Evolutionary conservation across 2,113 vertebrate genomes (phyloP), one percentile per base, ranked within the genome.

Genomic region (Pteronura brasiliensis): DNA sequence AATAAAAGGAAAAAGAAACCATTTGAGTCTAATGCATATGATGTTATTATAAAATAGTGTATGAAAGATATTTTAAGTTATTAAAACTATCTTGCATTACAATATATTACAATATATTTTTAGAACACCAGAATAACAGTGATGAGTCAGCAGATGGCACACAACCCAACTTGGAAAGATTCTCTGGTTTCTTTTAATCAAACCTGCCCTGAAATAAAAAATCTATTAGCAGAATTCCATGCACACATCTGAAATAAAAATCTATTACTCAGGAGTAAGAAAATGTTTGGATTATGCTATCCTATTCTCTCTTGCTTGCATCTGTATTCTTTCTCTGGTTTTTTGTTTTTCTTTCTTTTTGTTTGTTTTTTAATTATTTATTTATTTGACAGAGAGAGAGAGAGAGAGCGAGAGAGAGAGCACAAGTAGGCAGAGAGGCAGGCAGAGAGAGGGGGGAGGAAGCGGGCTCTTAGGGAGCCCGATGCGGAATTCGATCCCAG

Each of bases 1-100:
- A 99, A 97, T 85, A 93, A 98, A 98, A 95, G 44, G 95, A 96
- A 98, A 74, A 98, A 89, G 34, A 36, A 27, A 47, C 3, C 6
- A 93, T 61, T 76, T 86, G 69, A 52, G 65, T 67, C 9, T 93
- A 96, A 90, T 76, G 42, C 25, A 69, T 52, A 86, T 34, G 34
- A 63, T 57, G 25, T 65, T 93, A 81, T 84, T 76, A 65, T 76
- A 95, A 90, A 97, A 89, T 72, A 94, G 10, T 3, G 3, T 81
- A 74, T 47, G 44, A 61, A 63, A 25, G 17, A 77, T 94, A 18
- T 72, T 87, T 95, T 65, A 85, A 88, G 44, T 67, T 92, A 76
- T 85, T 90, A 88, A 96, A 96, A 80, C 34, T 82, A 92, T 59
- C 21, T 55, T 86, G 55, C 18, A 36, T 79, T 65, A 95, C 21